phyloP scores from a whole-genome alignment of 64 coral and sea anemone genomes.

The Stichodactyla helianthus region DNA sequence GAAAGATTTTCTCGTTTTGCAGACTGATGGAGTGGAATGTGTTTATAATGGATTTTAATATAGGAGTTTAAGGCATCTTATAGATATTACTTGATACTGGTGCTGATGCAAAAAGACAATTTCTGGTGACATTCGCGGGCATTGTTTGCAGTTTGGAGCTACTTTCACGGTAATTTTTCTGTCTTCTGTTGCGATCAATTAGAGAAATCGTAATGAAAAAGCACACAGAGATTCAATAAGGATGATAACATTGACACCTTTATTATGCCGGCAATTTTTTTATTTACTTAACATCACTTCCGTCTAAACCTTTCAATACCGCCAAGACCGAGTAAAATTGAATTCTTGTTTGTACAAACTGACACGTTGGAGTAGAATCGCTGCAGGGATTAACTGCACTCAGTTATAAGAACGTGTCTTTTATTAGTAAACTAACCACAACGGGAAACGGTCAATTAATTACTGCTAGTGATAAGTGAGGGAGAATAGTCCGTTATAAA shows the following conservation, averaged over 20 bases:
- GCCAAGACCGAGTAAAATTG: background rate
- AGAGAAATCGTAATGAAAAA: background rate
- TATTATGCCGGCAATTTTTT: background rate
- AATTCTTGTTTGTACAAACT: background rate
- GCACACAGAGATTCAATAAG: background rate
- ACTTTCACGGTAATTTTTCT: background rate
- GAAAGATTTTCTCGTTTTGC: background rate
- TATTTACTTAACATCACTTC: background rate
- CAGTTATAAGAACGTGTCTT: background rate
- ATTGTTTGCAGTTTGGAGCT: too few relatives aligned
- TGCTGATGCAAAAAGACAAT: background rate
- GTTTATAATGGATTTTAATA: background rate
- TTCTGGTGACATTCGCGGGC: background rate
- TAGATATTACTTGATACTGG: background rate
- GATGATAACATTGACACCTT: background rate
- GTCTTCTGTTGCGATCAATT: background rate
- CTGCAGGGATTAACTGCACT: background rate
- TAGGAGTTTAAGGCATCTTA: background rate
- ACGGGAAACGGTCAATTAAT: background rate
- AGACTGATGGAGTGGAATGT: background rate
- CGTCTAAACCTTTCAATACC: background rate
- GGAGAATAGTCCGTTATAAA: background rate
- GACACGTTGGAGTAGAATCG: conserved; percentile 4
- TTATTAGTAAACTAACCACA: background rate
- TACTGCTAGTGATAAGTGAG: conserved; percentile 6